phyloP scores from a whole-genome alignment of 2,797 vertebrate species.

The Agapornis canus region DNA sequence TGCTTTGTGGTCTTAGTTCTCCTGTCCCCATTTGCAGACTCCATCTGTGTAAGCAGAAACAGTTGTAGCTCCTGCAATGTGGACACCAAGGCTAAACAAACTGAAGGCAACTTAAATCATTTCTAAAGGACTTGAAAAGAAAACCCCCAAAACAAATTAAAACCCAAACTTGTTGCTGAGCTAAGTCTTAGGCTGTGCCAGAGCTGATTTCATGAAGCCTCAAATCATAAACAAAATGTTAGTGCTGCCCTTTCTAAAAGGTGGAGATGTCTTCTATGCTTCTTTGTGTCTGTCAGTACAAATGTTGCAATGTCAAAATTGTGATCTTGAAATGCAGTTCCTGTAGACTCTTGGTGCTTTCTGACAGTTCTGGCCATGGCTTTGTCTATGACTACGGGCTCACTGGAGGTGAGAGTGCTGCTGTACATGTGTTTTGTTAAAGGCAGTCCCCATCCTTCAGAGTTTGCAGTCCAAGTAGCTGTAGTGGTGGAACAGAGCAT shows the following conservation, averaged over 20 bases:
- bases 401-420: background rate
- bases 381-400: background rate
- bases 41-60: background rate
- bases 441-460: background rate
- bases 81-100: background rate
- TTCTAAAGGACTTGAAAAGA: background rate
- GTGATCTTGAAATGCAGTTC: background rate
- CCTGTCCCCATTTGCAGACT: background rate
- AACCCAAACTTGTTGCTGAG: accelerated
- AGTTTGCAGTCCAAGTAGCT: background rate
- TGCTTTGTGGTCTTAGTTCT: background rate
- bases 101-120: background rate
- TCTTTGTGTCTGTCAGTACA: background rate
- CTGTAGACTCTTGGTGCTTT: background rate
- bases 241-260: background rate
- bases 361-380: background rate
- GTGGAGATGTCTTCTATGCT: background rate
- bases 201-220: background rate
- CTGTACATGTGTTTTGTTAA: accelerated
- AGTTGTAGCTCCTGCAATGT: background rate
- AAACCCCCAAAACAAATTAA: background rate
- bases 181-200: background rate
- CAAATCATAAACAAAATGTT: background rate
- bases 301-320: background rate
- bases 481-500: background rate